Base-by-base conservation (phyloP, 2,113 vertebrate species). In the Daphoenositta chrysoptera region DNA sequence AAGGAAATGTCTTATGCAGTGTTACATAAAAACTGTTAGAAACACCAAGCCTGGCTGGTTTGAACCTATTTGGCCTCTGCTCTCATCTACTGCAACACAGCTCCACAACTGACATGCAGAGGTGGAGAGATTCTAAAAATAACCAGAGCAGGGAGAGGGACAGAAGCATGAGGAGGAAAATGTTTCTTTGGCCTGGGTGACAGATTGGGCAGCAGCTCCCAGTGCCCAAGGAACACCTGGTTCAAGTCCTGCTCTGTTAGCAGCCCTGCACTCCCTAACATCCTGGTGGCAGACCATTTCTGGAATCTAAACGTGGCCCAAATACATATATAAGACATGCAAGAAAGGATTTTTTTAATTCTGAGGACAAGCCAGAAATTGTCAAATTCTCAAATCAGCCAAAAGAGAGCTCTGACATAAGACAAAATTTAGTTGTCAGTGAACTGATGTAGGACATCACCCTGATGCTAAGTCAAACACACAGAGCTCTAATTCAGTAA, bases 101-200 rank as follows among this genome's bases (percentile, higher is more conserved):
- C 57, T 78, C 83, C 89, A 85, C 64, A 63, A 83, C 35, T 1
- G 11, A 76, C 60, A 77, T 7, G 56, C 54, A 83, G 75, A 90
- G 63, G 48, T 76, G 33, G 39, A 66, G 65, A 72, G 50, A 71
- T 42, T 80, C 91, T 86, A 97, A 95, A 95, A 96, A 94, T 90
- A 96, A 63, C 58, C 71, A 54, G 16, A 8, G 63, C 70, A 73
- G 51, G 40, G 50, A 91, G 68, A 77, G 33, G 53, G 47, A 61
- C 12, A 78, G 71, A 50, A 22, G 33, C 64, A 80, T 21, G 58
- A 79, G 37, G 61, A 80, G 42, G 61, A 69, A 77, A 89, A 72
- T 8, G 18, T 35, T 92, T 78, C 51, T 76, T 30, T 37, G 42
- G 57, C 54, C 50, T 69, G 61, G 54, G 30, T 0, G 14, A 65